Base-by-base conservation (phyloP, 1,140 invertebrate genomes). In the Parapsyche elsis region DNA sequence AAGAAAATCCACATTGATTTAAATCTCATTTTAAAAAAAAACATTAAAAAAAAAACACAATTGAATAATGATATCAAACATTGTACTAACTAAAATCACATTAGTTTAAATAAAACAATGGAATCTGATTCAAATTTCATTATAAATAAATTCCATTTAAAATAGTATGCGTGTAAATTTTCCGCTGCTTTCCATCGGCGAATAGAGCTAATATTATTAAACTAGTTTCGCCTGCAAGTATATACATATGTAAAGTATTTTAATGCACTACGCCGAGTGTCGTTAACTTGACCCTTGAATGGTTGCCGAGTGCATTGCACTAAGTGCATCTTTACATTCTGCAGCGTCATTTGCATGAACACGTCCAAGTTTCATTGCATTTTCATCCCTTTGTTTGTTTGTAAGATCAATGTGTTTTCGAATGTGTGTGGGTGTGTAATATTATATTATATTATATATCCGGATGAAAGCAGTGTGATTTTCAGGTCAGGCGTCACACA, bases 291-390 rank as follows among this genome's bases (percentile, higher is more conserved):
- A 67, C 64, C 64, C 23, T 26, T 67, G 64, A 67, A 67, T 26
- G 64, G 5, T 26, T 24, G 5, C 14, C 64, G 64, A 67, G 64
- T 67, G 24, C 64, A 67, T 67, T 67, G 64, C 64, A 67, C 64
- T 23, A 67, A 21, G 24, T 67, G 64, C 24, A 67, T 67, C 64
- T 67, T 53, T 53, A 38, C 49, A 53, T 53, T 53, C 16, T 26
- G 64, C 64, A 26, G 21, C 24, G 10, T 67, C 19, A 19, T 23
- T 67, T 67, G 64, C 64, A 67, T 67, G 24, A 67, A 67, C 64
- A 2, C 64, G 21, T 67, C 64, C 26, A 67, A 26, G 5, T 7
- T 24, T 67, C 9, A 38, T 14, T 53, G 49, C 45, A 46, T 12
- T 46, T 12, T 46, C 45, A 46, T 46, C 5, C 12, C 45, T 46